Percentiles rank a stretch among this genome's conserved stretches.
Conservation (phyloP, 2,113 vertebrate genomes). For the Macaca fascicularis region DNA sequence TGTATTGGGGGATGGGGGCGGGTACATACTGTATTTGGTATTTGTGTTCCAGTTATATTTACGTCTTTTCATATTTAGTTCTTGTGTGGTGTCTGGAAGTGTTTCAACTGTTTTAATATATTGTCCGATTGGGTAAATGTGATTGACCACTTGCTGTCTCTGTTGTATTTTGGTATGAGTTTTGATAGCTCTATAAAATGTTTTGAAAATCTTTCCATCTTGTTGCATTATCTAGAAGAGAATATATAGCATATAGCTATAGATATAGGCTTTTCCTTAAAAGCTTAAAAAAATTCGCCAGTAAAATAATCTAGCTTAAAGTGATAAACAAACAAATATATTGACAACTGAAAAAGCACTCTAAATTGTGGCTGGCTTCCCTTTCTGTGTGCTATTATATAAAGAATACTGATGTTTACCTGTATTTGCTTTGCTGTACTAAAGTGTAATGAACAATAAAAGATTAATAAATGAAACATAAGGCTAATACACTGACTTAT, state of each 20-base stretch:
- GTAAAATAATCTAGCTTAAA: constrained; percentile 37
- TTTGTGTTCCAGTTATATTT: constrained; percentile 54
- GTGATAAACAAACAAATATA: constrained; percentile 42
- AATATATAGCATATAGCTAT: constrained; percentile 60
- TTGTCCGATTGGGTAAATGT: constrained; percentile 46
- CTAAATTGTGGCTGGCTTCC: constrained; percentile 51
- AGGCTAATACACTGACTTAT: constrained; percentile 4
- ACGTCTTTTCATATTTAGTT: constrained; percentile 39
- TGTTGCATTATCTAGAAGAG: constrained; percentile 39
- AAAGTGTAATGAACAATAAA: constrained; percentile 58
- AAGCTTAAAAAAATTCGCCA: constrained; percentile 34
- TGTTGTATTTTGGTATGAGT: constrained; percentile 58
- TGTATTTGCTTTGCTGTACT: constrained; percentile 62
- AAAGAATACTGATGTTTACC: constrained; percentile 37
- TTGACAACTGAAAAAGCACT: constrained; percentile 30
- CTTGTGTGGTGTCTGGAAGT: constrained; percentile 36
- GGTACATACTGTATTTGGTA: constrained; percentile 38
- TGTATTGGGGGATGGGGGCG: neutral
- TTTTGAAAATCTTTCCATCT: constrained; percentile 46
- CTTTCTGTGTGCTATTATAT: constrained; percentile 44
- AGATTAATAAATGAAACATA: constrained; percentile 34
- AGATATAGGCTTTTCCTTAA: constrained; percentile 47
- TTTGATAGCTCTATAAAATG: constrained; percentile 43
- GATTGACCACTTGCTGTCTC: constrained; percentile 41
- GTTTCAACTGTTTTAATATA: constrained; percentile 50